These are phyloP conservation scores for Mesocentrotus franciscanus DNA, from an alignment of 53 echinoderm and acorn worm species.

Conservation along the genomic window DNA sequence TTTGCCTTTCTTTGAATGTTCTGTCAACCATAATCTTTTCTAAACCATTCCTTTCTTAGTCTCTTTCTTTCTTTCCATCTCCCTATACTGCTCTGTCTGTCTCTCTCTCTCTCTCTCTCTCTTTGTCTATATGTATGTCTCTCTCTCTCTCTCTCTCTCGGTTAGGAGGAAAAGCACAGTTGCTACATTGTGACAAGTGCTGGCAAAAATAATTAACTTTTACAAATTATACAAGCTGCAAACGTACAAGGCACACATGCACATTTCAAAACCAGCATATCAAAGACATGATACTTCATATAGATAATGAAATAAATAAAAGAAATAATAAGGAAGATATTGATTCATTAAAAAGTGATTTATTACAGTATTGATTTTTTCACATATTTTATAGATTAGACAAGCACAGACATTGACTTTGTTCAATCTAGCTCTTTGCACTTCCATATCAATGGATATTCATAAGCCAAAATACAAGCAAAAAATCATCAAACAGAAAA, in stretches of 20 bases:
- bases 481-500: not conserved
- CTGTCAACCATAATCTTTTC: too few species aligned
- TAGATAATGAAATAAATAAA: not conserved
- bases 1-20: too few species aligned
- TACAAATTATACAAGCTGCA: too few species aligned
- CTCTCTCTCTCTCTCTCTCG: not conserved
- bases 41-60: too few species aligned
- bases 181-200: too few species aligned
- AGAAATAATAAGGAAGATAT: not conserved
- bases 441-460: not conserved
- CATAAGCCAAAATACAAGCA: not conserved
- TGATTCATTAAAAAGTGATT: constrained; percentile 29
- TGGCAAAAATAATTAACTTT: too few species aligned
- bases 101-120: too few species aligned
- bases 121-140: too few species aligned
- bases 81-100: too few species aligned
- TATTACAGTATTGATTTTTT: not conserved
- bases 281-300: not conserved
- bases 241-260: too few species aligned
- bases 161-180: too few species aligned
- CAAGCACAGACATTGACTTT: not conserved
- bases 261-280: not conserved
- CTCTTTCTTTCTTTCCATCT: too few species aligned
- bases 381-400: not conserved
- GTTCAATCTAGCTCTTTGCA: not conserved